Conservation (phyloP, 2,113 vertebrate species). For the Desmodus rotundus region DNA sequence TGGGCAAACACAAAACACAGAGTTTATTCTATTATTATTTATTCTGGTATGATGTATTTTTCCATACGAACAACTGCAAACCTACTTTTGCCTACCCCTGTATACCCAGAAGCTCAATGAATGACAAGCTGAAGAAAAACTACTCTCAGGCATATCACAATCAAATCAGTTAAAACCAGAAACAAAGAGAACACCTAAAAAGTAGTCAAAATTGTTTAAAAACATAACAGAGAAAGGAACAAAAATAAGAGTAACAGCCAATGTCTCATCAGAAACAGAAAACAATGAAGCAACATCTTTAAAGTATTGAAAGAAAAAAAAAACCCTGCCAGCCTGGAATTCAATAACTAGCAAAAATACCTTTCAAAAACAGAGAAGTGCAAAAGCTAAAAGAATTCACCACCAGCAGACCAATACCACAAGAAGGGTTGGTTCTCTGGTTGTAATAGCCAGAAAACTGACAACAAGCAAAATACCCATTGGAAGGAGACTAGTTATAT, state of each 20-base stretch:
- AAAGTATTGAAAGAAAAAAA: background rate
- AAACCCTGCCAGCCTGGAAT: background rate
- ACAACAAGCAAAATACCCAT: background rate
- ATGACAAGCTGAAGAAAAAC: background rate
- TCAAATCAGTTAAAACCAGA: background rate
- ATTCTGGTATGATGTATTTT: no score
- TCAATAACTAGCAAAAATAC: background rate
- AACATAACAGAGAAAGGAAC: background rate
- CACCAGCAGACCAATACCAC: background rate
- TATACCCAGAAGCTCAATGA: background rate
- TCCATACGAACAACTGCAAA: no score
- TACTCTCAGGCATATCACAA: background rate
- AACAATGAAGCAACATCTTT: background rate
- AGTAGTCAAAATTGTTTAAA: background rate
- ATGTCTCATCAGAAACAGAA: background rate
- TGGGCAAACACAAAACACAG: no score
- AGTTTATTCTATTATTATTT: no score
- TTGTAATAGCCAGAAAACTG: background rate
- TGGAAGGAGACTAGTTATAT: background rate
- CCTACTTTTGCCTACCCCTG: background rate
- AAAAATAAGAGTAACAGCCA: background rate
- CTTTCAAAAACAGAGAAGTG: background rate
- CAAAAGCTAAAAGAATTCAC: background rate
- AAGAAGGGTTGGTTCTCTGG: background rate
- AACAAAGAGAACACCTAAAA: background rate